Evolutionary conservation across 2,113 vertebrate genomes (phyloP), one percentile per base, ranked within the genome.

Genomic region (Gobius niger): DNA sequence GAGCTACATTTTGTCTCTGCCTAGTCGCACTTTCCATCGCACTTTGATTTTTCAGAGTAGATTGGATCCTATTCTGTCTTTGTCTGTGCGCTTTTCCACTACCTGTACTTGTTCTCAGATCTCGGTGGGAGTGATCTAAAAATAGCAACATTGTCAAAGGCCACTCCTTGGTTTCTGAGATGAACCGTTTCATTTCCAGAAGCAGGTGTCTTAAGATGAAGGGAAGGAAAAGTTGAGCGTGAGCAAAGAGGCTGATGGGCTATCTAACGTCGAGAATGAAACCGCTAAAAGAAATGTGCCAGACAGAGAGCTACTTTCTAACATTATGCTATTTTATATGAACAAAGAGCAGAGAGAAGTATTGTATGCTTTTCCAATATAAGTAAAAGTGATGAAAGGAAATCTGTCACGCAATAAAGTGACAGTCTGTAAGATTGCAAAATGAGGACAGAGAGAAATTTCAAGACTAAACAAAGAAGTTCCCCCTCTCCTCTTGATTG

Each of bases 121-220:
- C 81, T 82, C 56, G 0, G 14, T 54, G 67, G 64, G 63, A 72
- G 56, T 67, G 65, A 12, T 73, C 78, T 85, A 82, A 86, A 88
- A 90, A 90, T 82, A 90, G 77, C 72, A 73, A 60, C 65, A 67
- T 56, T 7, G 49, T 70, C 44, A 84, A 70, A 72, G 54, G 42
- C 65, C 57, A 24, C 54, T 24, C 63, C 44, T 52, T 18, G 65
- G 60, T 56, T 72, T 68, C 68, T 60, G n/a, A 73, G 47, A 82
- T 62, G 24, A 56, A 56, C 19, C 16, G 5, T 40, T 40, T 57
- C 52, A 41, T 51, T 16, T 50, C 13, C 51, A 12, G 68, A 59
- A 68, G 73, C 12, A 68, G 53, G 49, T 68, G 56, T 74, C 68
- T 60, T 1, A 47, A 34, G 65, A 49, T 65, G 34, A 15, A 15